Evolutionary conservation across 2,888 invertebrate genomes (phyloP), one percentile per base, ranked within the genome.

Genomic region (Caenorhabditis auriculariae): DNA sequence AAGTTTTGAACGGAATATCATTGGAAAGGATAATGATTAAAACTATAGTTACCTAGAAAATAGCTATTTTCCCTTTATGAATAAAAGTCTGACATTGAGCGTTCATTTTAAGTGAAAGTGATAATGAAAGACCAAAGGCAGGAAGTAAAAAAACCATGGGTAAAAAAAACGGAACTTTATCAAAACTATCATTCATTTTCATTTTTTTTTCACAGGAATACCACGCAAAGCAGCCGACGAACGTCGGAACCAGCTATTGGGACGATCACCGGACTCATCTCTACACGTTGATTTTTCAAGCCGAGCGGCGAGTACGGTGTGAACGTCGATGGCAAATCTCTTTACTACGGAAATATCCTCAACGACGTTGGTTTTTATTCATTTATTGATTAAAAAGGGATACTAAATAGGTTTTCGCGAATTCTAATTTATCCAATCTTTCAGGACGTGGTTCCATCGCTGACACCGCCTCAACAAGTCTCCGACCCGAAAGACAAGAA

Each of bases 381-480:
- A 24, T 4, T n/a, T 26, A 38, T n/a, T n/a, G n/a, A n/a, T 37
- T 6, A 19, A 32, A 5, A 37, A 46, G 2, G 4, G 26, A 17
- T 15, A 1, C 17, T 12, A n/a, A n/a, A n/a, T n/a, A n/a, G n/a
- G 2, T 29, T 17, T 32, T 32, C n/a, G 35, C n/a, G 9, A 32
- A 7, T 32, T 26, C 27, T 15, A 12, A 19, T 12, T 47, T 67
- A 83, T 83, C n/a, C 7, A 9, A 21, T 23, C 27, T 35, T 69
- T 44, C 38, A 78, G 75, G 76, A 80, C 46, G 52, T 80, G 7
- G 52, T 57, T 4, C 98, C 98, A 0, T 85, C 95, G 2, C 92
- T 98, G 15, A 94, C 94, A 85, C 98, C 98, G 1, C 90, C 93
- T 0, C 88, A 89, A 66, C 91, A 94, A 84, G 90, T 96, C 76